phyloP scores from a whole-genome alignment of 2,797 vertebrate species.

The Takifugu rubripes region DNA sequence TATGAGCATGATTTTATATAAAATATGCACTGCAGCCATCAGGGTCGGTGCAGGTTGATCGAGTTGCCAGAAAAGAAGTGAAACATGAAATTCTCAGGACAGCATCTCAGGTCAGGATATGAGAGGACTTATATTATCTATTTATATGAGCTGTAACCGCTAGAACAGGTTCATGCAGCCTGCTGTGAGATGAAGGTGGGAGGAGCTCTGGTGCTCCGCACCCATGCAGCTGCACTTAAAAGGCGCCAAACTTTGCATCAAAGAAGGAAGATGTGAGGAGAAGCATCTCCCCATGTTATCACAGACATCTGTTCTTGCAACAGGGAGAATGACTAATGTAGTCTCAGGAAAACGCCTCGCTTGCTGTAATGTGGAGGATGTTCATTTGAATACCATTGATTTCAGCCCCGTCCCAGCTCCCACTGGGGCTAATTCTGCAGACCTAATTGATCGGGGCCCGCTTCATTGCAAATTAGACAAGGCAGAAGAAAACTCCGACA shows the following conservation, averaged over 20 bases:
- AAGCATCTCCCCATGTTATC: constrained; percentile 27
- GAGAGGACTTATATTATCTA: background rate
- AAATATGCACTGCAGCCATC: no score
- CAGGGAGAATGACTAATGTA: constrained; percentile 57
- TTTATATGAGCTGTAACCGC: constrained; percentile 19
- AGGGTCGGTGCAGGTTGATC: no score
- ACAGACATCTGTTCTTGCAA: constrained; percentile 46
- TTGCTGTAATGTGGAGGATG: constrained; percentile 41
- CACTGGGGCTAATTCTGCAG: constrained; percentile 58
- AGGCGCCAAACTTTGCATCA: constrained; percentile 26
- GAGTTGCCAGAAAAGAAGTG: constrained; percentile 3
- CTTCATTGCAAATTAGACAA: constrained; percentile 51
- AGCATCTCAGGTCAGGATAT: constrained; percentile 6
- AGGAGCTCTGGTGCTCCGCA: constrained; percentile 24
- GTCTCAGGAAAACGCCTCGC: constrained; percentile 43
- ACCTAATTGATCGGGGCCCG: constrained; percentile 61
- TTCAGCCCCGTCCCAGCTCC: constrained; percentile 44
- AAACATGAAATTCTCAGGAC: constrained; percentile 6
- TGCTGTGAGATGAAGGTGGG: constrained; percentile 25
- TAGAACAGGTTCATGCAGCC: constrained; percentile 8
- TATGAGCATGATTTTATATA: no score
- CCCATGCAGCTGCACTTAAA: constrained; percentile 21
- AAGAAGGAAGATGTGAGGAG: constrained; percentile 26
- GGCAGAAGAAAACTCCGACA: constrained; percentile 35
- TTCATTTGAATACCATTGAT: constrained; percentile 72